Conservation (phyloP, 2,113 vertebrate genomes). For the Tragelaphus strepsiceros region DNA sequence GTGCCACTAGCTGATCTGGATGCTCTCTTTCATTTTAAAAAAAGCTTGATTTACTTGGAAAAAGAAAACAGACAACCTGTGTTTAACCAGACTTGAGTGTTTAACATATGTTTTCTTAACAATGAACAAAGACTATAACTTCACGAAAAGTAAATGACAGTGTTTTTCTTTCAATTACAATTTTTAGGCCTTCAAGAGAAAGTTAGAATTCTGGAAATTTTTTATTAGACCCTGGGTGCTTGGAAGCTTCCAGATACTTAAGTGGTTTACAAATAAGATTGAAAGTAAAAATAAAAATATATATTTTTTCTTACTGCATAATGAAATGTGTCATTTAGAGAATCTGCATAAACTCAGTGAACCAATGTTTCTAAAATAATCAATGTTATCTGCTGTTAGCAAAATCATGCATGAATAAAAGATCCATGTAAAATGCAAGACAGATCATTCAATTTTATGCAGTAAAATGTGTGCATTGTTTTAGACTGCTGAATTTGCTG, state of each 20-base stretch:
- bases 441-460: background rate
- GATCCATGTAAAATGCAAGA: background rate
- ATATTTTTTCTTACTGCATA: background rate
- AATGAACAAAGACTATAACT: background rate
- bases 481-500: background rate
- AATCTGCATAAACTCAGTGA: background rate
- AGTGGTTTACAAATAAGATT: background rate
- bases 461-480: background rate
- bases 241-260: background rate
- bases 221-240: background rate
- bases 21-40: background rate
- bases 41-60: background rate
- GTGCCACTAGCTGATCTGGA: background rate
- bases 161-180: background rate
- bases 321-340: background rate
- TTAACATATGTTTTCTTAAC: background rate
- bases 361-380: background rate
- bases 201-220: background rate
- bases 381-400: background rate
- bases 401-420: background rate
- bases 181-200: background rate
- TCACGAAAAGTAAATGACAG: background rate
- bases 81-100: background rate
- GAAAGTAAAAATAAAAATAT: background rate
- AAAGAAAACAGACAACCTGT: background rate